Base-by-base conservation (phyloP, 1,140 invertebrate genomes). In the Phymastichus coffea region DNA sequence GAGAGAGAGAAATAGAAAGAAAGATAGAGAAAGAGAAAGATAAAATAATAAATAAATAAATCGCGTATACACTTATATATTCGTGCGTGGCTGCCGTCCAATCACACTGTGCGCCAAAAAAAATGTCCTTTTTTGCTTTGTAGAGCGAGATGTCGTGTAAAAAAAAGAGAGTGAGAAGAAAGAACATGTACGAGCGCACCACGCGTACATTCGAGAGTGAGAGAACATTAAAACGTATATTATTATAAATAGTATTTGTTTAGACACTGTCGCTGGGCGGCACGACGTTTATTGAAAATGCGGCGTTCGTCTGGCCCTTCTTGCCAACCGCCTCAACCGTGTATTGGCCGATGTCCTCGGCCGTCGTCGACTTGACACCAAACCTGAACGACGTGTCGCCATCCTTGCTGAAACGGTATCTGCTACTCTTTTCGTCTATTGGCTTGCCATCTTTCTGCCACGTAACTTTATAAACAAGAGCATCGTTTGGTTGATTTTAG, bases 371-470 rank as follows among this genome's bases (percentile, higher is more conserved):
- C 38, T 87, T 84, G 61, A 97, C 91, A 69, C 87, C 84, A 64
- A 94, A 87, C 26, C 82, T 82, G 75, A 89, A 90, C 57, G 84
- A 86, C 66, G 88, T 92, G 47, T 87, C 87, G 63, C 86, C 88
- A 67, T 92, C 88, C 75, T 88, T 87, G 35, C 85, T 89, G 76
- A 94, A 93, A 66, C 87, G 88, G 74, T 92, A 94, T 74, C 89
- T 86, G 33, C 85, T 82, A 41, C 87, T 89, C 37, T 84, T 85
- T 63, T 86, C 82, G 65, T 92, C 85, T 52, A 94, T 84, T 43
- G 88, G 86, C 73, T 95, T 92, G 64, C 91, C 91, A 79, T 96
- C 95, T 80, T 96, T 96, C 65, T 93, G 79, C 95, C 95, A 98
- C 61, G 83, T 83, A 37, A 86, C 85, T 85, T 65, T 38, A 68